phyloP scores from a whole-genome alignment of 1,140 invertebrate genomes.

The Drosophila ohnishii region DNA sequence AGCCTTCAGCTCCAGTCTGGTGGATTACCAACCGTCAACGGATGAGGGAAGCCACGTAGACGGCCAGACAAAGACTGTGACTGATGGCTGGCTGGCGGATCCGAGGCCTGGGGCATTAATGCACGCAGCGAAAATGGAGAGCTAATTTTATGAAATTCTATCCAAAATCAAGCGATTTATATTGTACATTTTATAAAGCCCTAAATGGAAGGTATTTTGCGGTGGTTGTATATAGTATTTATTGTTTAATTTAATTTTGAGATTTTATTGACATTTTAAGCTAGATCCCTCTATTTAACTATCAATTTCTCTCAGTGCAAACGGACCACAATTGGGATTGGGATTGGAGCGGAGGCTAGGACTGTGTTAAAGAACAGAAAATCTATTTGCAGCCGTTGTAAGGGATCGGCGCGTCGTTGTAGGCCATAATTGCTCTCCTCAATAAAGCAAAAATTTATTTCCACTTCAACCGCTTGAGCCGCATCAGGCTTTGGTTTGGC shows the following conservation, averaged over 20 bases:
- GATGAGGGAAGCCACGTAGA: conserved; percentile 42
- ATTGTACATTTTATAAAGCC: too few relatives aligned
- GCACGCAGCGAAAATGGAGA: conserved; percentile 4
- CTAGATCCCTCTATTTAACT: too few relatives aligned
- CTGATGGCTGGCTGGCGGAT: conserved; percentile 61
- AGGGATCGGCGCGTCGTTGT: conserved; percentile 57
- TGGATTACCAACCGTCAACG: conserved; percentile 57
- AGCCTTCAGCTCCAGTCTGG: conserved; percentile 32
- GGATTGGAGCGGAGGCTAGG: conserved; percentile 23
- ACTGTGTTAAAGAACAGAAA: conserved; percentile 43
- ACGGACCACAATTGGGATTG: conserved; percentile 10
- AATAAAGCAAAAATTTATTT: conserved; percentile 72
- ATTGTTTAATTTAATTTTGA: neutral
- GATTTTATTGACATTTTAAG: neutral
- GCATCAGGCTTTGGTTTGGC: conserved; percentile 9
- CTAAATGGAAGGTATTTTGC: neutral
- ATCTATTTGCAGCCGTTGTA: conserved; percentile 61
- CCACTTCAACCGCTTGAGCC: conserved; percentile 52
- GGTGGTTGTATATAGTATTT: neutral
- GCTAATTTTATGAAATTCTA: neutral
- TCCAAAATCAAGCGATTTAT: neutral
- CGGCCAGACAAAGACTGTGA: conserved; percentile 58
- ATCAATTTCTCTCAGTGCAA: conserved; percentile 14
- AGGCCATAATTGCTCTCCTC: conserved; percentile 72
- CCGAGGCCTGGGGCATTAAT: conserved; percentile 9